Conservation (phyloP, 2,888 invertebrate genomes). For the Eueremaeus valkanovi region DNA sequence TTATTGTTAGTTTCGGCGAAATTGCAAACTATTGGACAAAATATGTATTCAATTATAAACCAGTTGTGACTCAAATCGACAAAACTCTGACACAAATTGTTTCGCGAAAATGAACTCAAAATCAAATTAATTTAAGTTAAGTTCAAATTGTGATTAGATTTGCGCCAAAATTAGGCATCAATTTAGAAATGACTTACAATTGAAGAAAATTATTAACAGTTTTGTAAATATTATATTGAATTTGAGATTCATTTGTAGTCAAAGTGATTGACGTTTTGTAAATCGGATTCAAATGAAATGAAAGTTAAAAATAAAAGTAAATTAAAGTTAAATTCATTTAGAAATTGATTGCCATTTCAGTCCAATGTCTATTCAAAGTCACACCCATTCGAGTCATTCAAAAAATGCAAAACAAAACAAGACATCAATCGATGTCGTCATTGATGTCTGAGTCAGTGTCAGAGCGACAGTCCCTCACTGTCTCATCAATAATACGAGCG, state of each 20-base stretch:
- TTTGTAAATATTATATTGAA: neutral
- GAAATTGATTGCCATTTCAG: neutral
- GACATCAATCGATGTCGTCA: neutral
- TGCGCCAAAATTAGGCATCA: neutral
- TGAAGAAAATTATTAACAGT: neutral
- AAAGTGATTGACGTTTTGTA: too few relatives aligned
- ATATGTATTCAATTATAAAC: neutral
- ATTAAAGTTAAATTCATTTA: neutral
- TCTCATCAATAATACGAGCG: too few relatives aligned
- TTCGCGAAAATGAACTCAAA: neutral
- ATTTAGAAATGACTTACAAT: neutral
- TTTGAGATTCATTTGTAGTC: constrained; percentile 7
- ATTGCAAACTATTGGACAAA: neutral
- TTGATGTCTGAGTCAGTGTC: neutral
- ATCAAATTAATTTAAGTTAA: neutral
- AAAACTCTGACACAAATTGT: too few relatives aligned
- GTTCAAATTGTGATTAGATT: neutral
- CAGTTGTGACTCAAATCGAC: neutral
- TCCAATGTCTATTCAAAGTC: neutral
- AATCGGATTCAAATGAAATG: neutral
- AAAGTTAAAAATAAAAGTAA: neutral
- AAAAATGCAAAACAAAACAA: neutral
- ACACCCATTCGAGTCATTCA: constrained; percentile 8
- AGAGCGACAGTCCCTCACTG: too few relatives aligned
- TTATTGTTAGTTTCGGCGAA: neutral